Percentiles rank a stretch among this genome's conserved stretches.
These are phyloP conservation scores for Eolophus roseicapilla DNA, from an alignment of 2,113 vertebrate genomes.

Conservation along the genomic window DNA sequence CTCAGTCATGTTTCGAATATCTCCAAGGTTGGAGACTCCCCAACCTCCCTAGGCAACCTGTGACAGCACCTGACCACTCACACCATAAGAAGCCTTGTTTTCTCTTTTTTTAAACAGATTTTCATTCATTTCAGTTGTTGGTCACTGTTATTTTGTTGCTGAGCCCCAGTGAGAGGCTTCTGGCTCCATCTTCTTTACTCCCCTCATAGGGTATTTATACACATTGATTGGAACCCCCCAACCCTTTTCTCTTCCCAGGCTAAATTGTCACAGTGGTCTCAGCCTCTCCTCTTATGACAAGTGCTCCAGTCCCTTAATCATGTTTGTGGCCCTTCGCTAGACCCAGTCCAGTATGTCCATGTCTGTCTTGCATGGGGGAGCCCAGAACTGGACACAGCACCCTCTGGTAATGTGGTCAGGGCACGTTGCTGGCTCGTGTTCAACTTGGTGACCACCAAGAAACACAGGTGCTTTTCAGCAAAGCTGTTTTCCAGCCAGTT, in stretches of 20 bases:
- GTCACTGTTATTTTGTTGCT: background rate
- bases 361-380: background rate
- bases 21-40: background rate
- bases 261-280: background rate
- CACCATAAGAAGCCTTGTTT: background rate
- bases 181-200: background rate
- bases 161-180: background rate
- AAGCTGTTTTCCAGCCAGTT: background rate
- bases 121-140: background rate
- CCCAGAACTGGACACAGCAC: background rate
- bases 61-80: background rate
- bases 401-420: background rate
- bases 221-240: background rate
- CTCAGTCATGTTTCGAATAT: background rate
- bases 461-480: background rate
- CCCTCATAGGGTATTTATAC: background rate
- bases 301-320: background rate
- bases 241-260: background rate
- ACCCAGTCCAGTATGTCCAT: background rate
- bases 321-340: background rate
- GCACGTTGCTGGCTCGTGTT: background rate
- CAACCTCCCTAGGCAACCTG: background rate
- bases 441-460: background rate
- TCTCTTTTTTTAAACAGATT: background rate
- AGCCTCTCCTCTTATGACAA: background rate